These are phyloP conservation scores for Cynopterus sphinx DNA, from an alignment of 2,797 vertebrate species.

Conservation along the genomic window DNA sequence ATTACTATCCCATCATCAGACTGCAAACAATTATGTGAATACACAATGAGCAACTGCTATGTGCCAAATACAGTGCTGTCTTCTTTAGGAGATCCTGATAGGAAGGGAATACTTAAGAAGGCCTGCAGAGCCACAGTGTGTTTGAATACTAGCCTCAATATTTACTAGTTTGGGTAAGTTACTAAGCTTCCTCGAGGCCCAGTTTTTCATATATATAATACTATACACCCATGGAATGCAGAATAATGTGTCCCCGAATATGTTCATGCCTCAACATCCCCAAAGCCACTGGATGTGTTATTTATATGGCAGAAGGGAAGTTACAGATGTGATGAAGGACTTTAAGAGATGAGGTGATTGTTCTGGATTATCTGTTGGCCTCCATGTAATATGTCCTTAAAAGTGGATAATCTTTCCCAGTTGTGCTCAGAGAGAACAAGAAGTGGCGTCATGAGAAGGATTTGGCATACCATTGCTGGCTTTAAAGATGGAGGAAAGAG, in stretches of 20 bases:
- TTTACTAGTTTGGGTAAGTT: constrained; percentile 4
- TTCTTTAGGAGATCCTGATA: background rate
- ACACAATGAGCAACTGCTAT: background rate
- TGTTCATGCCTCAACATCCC: background rate
- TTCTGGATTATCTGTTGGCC: background rate
- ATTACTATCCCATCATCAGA: background rate
- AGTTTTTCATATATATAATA: background rate
- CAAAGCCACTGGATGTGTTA: background rate
- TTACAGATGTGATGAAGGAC: background rate
- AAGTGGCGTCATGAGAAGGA: background rate
- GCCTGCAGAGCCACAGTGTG: background rate
- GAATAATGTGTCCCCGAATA: background rate
- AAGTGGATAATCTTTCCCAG: background rate
- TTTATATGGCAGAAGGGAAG: background rate
- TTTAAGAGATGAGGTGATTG: background rate
- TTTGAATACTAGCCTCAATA: background rate
- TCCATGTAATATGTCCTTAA: background rate
- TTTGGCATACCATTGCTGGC: background rate
- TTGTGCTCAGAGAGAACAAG: background rate
- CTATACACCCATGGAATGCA: background rate
- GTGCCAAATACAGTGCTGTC: background rate
- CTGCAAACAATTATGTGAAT: background rate
- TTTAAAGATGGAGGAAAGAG: background rate
- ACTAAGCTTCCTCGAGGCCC: background rate
- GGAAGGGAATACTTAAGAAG: background rate